Evolutionary conservation across 2,113 vertebrate species (phyloP).

Genomic region (Clarias magur): DNA sequence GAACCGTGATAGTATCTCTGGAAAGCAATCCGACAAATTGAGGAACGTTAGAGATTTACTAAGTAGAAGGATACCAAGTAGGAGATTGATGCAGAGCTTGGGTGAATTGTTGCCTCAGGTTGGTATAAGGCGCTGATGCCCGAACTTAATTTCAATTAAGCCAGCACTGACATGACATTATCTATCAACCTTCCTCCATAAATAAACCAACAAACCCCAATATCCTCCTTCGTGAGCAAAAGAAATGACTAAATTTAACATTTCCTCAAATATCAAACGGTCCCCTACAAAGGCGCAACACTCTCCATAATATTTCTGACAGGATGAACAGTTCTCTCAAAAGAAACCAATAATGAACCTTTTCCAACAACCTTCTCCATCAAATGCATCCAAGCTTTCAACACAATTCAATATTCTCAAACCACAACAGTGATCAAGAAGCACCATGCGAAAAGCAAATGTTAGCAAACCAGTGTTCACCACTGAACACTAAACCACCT

Average conservation of each 20-base stretch:
- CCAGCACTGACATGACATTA: neutral
- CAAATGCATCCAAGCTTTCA: neutral
- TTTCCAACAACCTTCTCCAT: neutral
- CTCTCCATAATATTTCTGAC: neutral
- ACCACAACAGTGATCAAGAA: neutral
- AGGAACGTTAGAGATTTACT: neutral
- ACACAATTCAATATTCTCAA: neutral
- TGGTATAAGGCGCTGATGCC: slow-evolving; percentile 7
- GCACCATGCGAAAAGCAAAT: neutral
- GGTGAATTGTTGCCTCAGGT: slow-evolving; percentile 8
- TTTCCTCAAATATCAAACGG: neutral
- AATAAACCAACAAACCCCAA: neutral
- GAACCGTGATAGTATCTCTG: neutral
- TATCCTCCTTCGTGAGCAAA: neutral
- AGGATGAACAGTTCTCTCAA: neutral
- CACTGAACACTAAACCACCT: neutral
- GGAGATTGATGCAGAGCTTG: slow-evolving; percentile 7
- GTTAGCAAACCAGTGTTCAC: neutral
- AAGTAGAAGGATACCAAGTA: neutral
- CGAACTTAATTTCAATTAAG: slow-evolving; percentile 1
- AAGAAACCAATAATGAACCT: no score
- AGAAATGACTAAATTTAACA: neutral
- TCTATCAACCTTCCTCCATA: neutral
- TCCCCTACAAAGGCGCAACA: neutral
- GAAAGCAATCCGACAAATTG: slow-evolving; percentile 4